These are phyloP conservation scores for Pseudocheirus occidentalis DNA, from an alignment of 2,797 vertebrate genomes.

Conservation along the genomic window DNA sequence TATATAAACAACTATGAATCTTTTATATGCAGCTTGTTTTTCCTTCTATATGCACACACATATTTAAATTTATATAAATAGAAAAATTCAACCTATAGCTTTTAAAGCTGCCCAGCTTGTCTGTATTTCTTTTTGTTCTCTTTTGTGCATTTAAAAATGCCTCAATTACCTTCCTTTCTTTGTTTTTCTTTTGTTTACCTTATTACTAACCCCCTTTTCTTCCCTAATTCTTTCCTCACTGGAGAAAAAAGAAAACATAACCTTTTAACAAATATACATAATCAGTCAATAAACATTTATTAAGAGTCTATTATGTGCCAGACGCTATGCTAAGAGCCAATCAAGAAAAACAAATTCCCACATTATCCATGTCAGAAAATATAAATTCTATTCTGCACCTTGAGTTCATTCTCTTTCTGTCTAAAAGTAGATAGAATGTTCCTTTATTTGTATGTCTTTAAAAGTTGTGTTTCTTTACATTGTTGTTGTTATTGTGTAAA, in stretches of 20 bases:
- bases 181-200: not conserved
- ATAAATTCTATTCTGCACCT: not conserved
- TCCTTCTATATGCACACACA: not conserved
- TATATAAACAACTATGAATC: not conserved
- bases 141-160: not conserved
- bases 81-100: not conserved
- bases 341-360: not conserved
- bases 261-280: not conserved
- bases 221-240: not conserved
- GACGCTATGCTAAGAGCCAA: not conserved
- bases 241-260: not conserved
- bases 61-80: not conserved
- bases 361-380: not conserved
- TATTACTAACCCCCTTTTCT: not conserved
- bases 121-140: not conserved
- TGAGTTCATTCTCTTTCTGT: not conserved
- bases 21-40: not conserved
- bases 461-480: not conserved
- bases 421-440: not conserved
- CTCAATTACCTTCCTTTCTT: not conserved
- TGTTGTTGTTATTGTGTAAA: not conserved
- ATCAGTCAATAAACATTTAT: conserved; percentile 12
- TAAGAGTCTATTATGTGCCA: not conserved
- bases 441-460: not conserved
- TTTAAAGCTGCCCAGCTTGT: not conserved